Evolutionary conservation across 2,888 invertebrate species (phyloP).

Genomic region (Amblyteles armatorius): DNA sequence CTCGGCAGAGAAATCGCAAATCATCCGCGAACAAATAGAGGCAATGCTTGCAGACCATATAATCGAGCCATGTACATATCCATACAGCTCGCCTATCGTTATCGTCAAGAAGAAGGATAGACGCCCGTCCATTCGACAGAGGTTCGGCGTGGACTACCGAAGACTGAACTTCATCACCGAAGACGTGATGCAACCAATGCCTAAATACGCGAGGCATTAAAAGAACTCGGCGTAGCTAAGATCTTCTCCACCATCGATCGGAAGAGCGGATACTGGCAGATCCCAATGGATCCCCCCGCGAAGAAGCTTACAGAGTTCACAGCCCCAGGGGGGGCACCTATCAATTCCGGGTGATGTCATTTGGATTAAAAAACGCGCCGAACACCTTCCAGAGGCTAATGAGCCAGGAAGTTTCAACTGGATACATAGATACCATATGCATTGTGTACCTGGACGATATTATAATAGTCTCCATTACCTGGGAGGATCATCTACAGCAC

Average conservation of each 20-base stretch:
- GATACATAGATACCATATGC: too few relatives aligned
- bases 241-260: too few relatives aligned
- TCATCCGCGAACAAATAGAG: background rate
- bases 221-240: too few relatives aligned
- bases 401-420: too few relatives aligned
- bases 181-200: background rate
- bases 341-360: too few relatives aligned
- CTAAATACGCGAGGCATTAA: too few relatives aligned
- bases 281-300: background rate
- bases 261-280: background rate
- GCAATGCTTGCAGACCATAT: slow-evolving; percentile 1
- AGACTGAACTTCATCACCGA: background rate
- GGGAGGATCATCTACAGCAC: slow-evolving; percentile 11
- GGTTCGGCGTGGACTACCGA: background rate
- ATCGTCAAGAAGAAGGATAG: background rate
- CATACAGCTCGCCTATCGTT: background rate
- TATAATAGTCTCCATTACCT: background rate
- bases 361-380: too few relatives aligned
- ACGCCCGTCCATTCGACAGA: too few relatives aligned
- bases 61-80: slow-evolving; percentile 3
- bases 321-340: background rate
- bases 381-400: too few relatives aligned
- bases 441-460: slow-evolving; percentile 19
- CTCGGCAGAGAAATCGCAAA: background rate
- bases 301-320: too few relatives aligned